phyloP scores from a whole-genome alignment of 2,888 invertebrate species.

The Trisateles emortualis region DNA sequence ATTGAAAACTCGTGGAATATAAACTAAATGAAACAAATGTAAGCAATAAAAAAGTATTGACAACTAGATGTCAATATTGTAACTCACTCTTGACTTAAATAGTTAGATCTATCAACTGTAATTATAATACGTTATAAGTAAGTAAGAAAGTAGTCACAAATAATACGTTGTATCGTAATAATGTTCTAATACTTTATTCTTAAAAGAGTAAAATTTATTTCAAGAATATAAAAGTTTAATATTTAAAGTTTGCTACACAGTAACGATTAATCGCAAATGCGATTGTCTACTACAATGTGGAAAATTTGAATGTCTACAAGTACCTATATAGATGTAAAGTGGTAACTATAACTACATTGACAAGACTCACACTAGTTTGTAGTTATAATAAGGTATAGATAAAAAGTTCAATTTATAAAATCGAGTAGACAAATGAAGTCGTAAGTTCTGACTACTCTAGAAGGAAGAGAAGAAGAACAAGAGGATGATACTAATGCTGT shows the following conservation, averaged over 20 bases:
- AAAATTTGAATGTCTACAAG: conserved; percentile 24
- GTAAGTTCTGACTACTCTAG: conserved; percentile 67
- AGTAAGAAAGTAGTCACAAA: conserved; percentile 10
- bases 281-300: conserved; percentile 13
- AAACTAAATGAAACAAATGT: conserved; percentile 31
- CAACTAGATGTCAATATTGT: conserved; percentile 20
- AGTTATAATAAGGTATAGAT: conserved; percentile 33
- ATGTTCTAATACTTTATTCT: conserved; percentile 16
- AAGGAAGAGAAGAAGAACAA: conserved; percentile 67
- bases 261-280: conserved; percentile 18
- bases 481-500: conserved; percentile 27
- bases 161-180: conserved; percentile 7
- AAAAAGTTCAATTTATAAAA: conserved; percentile 21
- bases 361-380: conserved; percentile 47
- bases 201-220: conserved; percentile 12
- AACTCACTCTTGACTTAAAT: conserved; percentile 32
- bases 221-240: conserved; percentile 7
- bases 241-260: background rate
- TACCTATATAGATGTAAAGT: conserved; percentile 23
- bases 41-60: conserved; percentile 21
- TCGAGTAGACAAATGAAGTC: conserved; percentile 28
- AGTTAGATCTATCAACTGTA: conserved; percentile 41
- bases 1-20: conserved; percentile 40
- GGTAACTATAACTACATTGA: conserved; percentile 50
- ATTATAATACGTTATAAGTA: conserved; percentile 20